Conservation (phyloP, 92 coral and sea anemone species). For the Zoanthus sansibaricus region DNA sequence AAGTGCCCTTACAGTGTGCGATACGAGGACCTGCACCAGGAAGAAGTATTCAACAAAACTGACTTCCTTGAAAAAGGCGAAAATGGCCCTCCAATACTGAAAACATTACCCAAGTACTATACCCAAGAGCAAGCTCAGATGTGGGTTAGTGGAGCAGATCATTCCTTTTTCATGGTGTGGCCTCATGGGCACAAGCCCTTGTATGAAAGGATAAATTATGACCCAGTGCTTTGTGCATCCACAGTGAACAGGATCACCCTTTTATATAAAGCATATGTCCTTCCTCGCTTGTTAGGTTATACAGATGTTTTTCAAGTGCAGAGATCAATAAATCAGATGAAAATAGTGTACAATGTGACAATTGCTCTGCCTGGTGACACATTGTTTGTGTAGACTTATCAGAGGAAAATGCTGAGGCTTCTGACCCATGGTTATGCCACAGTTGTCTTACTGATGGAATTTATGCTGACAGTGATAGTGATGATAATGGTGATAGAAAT, state of each 20-base stretch:
- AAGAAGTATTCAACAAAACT: not conserved
- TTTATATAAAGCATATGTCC: constrained; percentile 44
- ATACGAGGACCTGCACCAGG: not conserved
- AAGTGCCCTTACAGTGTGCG: constrained; percentile 39
- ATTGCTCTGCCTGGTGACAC: constrained; percentile 42
- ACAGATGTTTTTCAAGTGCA: not conserved
- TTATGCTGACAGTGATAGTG: constrained; percentile 8
- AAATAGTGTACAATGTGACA: constrained; percentile 37
- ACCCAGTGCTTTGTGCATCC: not conserved
- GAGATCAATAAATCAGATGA: constrained; percentile 43
- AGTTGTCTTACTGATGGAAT: constrained; percentile 33
- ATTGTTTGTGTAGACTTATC: constrained; percentile 27
- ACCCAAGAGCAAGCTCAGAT: constrained; percentile 49
- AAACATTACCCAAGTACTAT: constrained; percentile 6
- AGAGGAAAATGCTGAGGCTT: constrained; percentile 13
- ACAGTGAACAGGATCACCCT: constrained; percentile 16
- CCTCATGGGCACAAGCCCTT: constrained; percentile 37
- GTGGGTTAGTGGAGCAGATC: constrained; percentile 44
- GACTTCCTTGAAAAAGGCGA: constrained; percentile 11
- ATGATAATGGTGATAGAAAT: not conserved
- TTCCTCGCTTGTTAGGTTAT: constrained; percentile 49
- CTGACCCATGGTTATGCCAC: constrained; percentile 46
- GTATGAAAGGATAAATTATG: not conserved
- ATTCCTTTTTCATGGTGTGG: constrained; percentile 54
- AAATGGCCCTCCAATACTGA: constrained; percentile 9